Percentiles rank a stretch among this genome's conserved stretches.
These are phyloP conservation scores for Recurvirostra avosetta DNA, from an alignment of 2,113 vertebrate species.

Conservation along the genomic window DNA sequence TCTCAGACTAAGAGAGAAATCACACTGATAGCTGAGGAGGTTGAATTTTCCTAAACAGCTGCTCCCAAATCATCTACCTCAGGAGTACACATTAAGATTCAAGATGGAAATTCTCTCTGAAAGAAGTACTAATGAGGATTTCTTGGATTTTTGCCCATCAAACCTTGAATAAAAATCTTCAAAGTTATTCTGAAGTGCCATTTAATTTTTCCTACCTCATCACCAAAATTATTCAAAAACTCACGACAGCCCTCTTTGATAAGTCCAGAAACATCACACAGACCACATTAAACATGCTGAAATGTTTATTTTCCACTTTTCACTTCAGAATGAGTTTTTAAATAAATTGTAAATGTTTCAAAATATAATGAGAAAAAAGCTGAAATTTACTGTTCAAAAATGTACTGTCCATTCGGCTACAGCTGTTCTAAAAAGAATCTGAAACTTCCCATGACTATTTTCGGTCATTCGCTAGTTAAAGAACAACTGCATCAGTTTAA, in stretches of 20 bases:
- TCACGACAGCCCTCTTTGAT: not conserved
- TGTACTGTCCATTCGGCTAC: not conserved
- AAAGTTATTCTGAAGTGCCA: not conserved
- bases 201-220: not conserved
- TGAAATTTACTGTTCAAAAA: not conserved
- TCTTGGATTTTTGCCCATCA: slow-evolving; percentile 5
- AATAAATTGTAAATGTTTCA: not conserved
- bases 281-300: not conserved
- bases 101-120: not conserved
- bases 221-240: not conserved
- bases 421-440: not conserved
- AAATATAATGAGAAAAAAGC: not conserved
- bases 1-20: not conserved
- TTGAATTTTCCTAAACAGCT: not conserved
- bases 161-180: not conserved
- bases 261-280: not conserved
- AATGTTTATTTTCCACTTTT: not conserved
- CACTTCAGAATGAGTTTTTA: not conserved
- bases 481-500: not conserved
- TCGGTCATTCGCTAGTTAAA: not conserved
- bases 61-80: not conserved
- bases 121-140: not conserved
- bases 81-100: not conserved
- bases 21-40: not conserved
- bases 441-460: not conserved